Base-by-base conservation (phyloP, 2,888 invertebrate genomes). In the Hypsopygia costalis region DNA sequence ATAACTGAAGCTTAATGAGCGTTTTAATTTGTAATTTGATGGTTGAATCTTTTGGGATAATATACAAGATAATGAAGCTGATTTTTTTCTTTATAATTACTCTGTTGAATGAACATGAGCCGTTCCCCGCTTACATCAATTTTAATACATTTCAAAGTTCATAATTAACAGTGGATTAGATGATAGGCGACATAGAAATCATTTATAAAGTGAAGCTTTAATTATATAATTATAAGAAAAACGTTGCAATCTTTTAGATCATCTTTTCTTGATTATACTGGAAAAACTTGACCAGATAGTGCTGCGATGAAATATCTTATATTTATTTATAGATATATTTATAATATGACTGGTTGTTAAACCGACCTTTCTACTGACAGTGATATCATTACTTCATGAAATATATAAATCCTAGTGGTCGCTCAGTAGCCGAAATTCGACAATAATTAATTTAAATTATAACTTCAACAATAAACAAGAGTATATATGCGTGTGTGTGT, bases 11-110 rank as follows among this genome's bases (percentile, higher is more conserved):
- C 29, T 31, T 31, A 37, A 37, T 30, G 36, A 30, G 9, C 30
- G 36, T 30, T 37, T 37, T 31, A 37, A 37, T 37, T 37, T 31
- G 21, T 30, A 37, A 37, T 37, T 37, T 30, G 21, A 37, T 22
- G 30, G 30, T 11, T 11, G 11, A 29, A 21, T 21, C 22, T 30
- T 30, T 37, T 31, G 11, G 30, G 36, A 30, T 30, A 30, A 37
- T 30, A 37, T 21, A 20, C 11, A 6, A 6, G 36, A 20, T 37
- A 37, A 37, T 37, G 36, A 30, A 37, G 30, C 20, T 21, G 30
- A 30, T 7, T 37, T 37, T 31, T 37, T 22, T 6, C 31, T 21
- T 30, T 30, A 29, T 30, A 37, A 30, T 30, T 30, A 37, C 11
- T 1, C 29, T 16, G 11, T 30, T 29, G 21, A 30, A 37, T 37